Evolutionary conservation across 2,888 invertebrate genomes (phyloP).

Genomic region (Meganola albula): DNA sequence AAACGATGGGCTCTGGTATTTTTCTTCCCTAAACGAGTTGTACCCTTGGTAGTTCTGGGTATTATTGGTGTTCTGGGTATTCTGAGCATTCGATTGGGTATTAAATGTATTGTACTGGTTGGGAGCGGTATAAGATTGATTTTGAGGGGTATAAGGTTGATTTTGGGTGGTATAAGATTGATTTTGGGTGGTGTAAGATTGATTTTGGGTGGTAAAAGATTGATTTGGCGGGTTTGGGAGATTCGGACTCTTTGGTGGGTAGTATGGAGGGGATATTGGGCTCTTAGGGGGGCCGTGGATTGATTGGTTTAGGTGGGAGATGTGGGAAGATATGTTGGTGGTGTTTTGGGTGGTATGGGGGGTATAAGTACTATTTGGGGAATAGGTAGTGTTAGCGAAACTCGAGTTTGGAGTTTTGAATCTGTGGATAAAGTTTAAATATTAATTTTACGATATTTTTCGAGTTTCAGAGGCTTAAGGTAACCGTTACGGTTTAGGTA

Average conservation of each 20-base stretch:
- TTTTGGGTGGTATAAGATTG: not conserved
- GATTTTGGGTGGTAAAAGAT: not conserved
- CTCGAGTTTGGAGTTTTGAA: conserved; percentile 61
- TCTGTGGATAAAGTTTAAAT: conserved; percentile 12
- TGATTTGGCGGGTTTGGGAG: too few relatives aligned
- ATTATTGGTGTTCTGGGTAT: conserved; percentile 30
- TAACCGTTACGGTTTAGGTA: too few relatives aligned
- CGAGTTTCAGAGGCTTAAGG: too few relatives aligned
- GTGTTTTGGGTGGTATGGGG: conserved; percentile 24
- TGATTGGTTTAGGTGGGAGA: conserved; percentile 50
- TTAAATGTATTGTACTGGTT: conserved; percentile 23
- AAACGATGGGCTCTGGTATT: conserved; percentile 52
- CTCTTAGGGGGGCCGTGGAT: conserved; percentile 33
- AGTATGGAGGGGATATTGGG: not conserved
- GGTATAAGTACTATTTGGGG: conserved; percentile 61
- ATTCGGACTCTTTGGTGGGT: conserved; percentile 13
- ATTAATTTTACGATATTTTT: too few relatives aligned
- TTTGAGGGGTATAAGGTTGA: too few relatives aligned
- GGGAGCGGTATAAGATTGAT: conserved; percentile 2
- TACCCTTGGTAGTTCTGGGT: too few relatives aligned
- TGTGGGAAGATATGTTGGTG: conserved; percentile 41
- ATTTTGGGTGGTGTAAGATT: not conserved
- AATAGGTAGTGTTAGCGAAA: conserved; percentile 66
- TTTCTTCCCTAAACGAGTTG: not conserved
- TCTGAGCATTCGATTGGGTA: conserved; percentile 30